phyloP scores from a whole-genome alignment of 2,888 invertebrate species.

The Lymantria dispar region DNA sequence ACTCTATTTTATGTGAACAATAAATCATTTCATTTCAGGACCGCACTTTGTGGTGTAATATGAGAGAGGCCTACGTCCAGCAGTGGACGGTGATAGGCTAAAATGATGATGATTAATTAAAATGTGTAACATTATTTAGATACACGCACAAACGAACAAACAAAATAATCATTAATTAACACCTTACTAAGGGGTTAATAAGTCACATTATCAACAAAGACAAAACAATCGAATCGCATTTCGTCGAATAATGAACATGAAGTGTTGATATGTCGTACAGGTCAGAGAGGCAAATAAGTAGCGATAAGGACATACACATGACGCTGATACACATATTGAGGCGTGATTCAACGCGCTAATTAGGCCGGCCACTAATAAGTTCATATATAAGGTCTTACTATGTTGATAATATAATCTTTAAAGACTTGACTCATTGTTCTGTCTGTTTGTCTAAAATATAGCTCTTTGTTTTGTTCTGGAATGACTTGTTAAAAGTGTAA shows the following conservation, averaged over 20 bases:
- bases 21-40: too few species aligned
- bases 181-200: not conserved
- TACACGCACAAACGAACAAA: too few species aligned
- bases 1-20: too few species aligned
- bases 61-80: too few species aligned
- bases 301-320: constrained; percentile 51
- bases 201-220: constrained; percentile 41
- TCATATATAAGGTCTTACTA: constrained; percentile 39
- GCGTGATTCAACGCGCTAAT: constrained; percentile 60
- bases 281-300: constrained; percentile 62
- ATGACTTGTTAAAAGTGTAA: too few species aligned
- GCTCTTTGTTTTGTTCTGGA: too few species aligned
- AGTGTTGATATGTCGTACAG: constrained; percentile 52
- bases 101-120: too few species aligned
- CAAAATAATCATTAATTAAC: too few species aligned
- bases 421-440: constrained; percentile 22
- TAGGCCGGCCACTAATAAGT: constrained; percentile 49
- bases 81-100: too few species aligned
- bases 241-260: constrained; percentile 54
- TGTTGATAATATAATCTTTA: constrained; percentile 26
- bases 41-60: too few species aligned
- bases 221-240: constrained; percentile 53
- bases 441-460: not conserved
- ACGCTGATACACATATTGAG: constrained; percentile 34
- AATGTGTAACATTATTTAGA: too few species aligned